phyloP scores from a whole-genome alignment of 2,113 vertebrate genomes.

The Cheilinus undulatus region DNA sequence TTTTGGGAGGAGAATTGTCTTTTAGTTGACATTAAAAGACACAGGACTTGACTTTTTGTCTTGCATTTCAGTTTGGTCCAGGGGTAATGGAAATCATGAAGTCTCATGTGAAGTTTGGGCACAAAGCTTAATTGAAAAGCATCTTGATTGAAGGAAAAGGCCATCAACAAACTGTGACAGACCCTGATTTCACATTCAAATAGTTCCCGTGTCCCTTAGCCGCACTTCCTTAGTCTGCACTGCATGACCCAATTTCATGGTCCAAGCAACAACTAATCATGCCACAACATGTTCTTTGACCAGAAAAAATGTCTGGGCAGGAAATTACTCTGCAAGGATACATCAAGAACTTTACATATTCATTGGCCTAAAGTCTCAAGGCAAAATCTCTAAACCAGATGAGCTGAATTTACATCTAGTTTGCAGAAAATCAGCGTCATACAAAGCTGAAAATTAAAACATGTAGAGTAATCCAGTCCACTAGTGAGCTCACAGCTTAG shows the following conservation, averaged over 20 bases:
- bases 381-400: slow-evolving; percentile 46
- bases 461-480: not conserved
- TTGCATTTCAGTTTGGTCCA: no score
- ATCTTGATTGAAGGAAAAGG: not conserved
- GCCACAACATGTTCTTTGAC: slow-evolving; percentile 65
- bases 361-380: slow-evolving; percentile 30
- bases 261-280: slow-evolving; percentile 68
- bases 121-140: slow-evolving; percentile 1
- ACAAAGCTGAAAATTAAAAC: slow-evolving; percentile 23
- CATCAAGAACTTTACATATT: slow-evolving; percentile 65
- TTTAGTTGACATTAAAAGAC: not conserved
- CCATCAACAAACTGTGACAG: slow-evolving; percentile 1
- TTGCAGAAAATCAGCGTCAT: slow-evolving; percentile 21
- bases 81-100: no score
- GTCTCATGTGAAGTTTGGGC: not conserved
- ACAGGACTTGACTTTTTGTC: no score
- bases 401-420: slow-evolving; percentile 31
- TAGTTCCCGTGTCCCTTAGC: slow-evolving; percentile 42
- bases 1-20: not conserved
- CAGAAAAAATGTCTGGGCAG: slow-evolving; percentile 64
- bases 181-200: slow-evolving; percentile 39
- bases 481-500: not conserved
- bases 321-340: slow-evolving; percentile 67
- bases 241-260: slow-evolving; percentile 64
- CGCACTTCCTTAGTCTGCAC: slow-evolving; percentile 37